Base-by-base conservation (phyloP, 2,888 invertebrate species). In the Drosophila robusta region DNA sequence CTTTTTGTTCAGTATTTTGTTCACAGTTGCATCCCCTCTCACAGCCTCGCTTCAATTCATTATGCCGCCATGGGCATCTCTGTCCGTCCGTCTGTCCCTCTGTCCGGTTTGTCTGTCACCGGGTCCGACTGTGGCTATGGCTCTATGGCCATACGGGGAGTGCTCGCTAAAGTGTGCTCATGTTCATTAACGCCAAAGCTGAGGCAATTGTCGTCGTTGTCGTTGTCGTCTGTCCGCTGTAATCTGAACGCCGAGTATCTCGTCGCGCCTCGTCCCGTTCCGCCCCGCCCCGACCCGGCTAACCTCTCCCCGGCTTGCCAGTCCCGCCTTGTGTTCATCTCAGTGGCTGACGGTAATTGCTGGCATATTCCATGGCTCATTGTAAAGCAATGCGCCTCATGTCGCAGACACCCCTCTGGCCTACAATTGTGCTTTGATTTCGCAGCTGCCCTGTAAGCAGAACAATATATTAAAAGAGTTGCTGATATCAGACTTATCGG, bases 111-210 rank as follows among this genome's bases (percentile, higher is more conserved):
- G 66, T 65, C 71, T 71, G 63, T 71, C 64, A 50, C 61, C 61
- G 47, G 45, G 57, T 52, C 56, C 51, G 22, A 41, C 46, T 42
- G 24, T 52, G 18, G 7, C 49, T 34, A 11, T 45, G 41, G 41
- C 41, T 63, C 42, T 56, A n/a, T n/a, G 69, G 69, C 65, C 57
- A 69, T 79, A 61, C 60, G 75, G 74, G 75, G 74, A 75, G 60
- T 78, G 66, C 66, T 87, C 68, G 74, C 75, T 69, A 80, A 87
- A 85, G 85, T 87, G 85, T 87, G 89, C 85, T 86, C 85, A 87
- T 89, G 87, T 86, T 86, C 89, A 86, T 86, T 86, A 86, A 89
- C 87, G 89, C 89, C 87, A 86, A 86, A 89, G 87, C 81, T 77
- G 81, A 77, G 87, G 85, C 85, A 85, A 85, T 85, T 85, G 89